Evolutionary conservation across 2,888 invertebrate species (phyloP).

Genomic region (Lypha dubia): DNA sequence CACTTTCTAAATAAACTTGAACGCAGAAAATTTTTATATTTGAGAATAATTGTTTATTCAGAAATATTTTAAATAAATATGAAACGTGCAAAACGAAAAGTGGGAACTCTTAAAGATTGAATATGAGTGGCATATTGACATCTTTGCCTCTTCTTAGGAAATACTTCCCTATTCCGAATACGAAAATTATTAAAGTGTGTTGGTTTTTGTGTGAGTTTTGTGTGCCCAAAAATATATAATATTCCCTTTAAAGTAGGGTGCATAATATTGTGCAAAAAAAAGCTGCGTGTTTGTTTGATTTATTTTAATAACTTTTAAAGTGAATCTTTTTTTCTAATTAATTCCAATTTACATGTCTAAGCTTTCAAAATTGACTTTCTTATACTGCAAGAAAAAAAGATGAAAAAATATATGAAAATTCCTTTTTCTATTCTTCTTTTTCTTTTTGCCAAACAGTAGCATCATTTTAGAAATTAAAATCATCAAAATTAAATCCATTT

Average conservation of each 20-base stretch:
- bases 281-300: conserved; percentile 58
- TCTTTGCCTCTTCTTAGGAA: too few relatives aligned
- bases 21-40: too few relatives aligned
- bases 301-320: conserved; percentile 34
- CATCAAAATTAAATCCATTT: conserved; percentile 8
- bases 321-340: conserved; percentile 12
- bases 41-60: too few relatives aligned
- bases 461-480: conserved; percentile 41
- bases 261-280: neutral
- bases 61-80: too few relatives aligned
- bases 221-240: neutral
- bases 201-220: too few relatives aligned
- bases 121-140: too few relatives aligned
- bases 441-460: conserved; percentile 60
- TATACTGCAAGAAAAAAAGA: neutral
- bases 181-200: too few relatives aligned
- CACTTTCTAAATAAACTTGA: too few relatives aligned
- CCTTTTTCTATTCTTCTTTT: neutral
- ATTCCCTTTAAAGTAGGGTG: conserved; percentile 9
- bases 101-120: too few relatives aligned
- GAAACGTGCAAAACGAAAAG: too few relatives aligned
- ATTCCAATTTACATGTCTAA: conserved; percentile 59
- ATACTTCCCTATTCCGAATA: too few relatives aligned
- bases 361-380: neutral
- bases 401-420: neutral